Conservation (phyloP, 2,797 vertebrate genomes). For the Hipposideros larvatus region DNA sequence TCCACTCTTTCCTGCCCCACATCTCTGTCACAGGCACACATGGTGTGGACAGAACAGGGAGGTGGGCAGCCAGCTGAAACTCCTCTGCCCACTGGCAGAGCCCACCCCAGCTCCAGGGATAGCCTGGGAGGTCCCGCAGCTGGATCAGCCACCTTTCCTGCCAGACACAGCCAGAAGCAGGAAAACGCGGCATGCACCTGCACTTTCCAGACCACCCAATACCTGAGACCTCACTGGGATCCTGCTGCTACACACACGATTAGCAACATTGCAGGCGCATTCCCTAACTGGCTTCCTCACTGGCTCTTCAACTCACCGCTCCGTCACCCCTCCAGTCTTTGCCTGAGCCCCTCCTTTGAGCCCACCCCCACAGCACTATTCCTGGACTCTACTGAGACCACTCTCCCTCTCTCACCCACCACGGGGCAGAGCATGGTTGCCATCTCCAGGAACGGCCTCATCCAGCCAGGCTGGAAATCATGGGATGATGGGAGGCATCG, state of each 20-base stretch:
- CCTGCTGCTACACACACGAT: too few relatives aligned
- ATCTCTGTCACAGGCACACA: not conserved
- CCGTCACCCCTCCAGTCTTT: not conserved
- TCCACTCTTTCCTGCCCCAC: not conserved
- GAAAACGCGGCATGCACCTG: not conserved
- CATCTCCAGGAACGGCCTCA: not conserved
- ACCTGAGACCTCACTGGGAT: not conserved
- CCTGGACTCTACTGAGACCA: not conserved
- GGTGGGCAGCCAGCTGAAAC: not conserved
- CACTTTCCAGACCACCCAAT: not conserved
- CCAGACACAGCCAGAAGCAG: not conserved
- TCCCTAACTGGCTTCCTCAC: not conserved
- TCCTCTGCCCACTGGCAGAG: not conserved
- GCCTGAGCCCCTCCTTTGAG: not conserved
- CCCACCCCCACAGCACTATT: too few relatives aligned
- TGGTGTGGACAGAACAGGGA: not conserved
- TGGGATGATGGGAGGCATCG: not conserved
- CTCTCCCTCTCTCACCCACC: not conserved
- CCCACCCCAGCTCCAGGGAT: not conserved
- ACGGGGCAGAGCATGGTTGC: not conserved
- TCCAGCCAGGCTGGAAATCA: not conserved
- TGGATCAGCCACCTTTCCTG: not conserved
- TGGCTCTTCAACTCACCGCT: fast-evolving
- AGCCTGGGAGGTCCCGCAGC: not conserved
- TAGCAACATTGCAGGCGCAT: not conserved